Evolutionary conservation across 2,888 invertebrate species (phyloP), one percentile per base, ranked within the genome.

Genomic region (Spisula solida): DNA sequence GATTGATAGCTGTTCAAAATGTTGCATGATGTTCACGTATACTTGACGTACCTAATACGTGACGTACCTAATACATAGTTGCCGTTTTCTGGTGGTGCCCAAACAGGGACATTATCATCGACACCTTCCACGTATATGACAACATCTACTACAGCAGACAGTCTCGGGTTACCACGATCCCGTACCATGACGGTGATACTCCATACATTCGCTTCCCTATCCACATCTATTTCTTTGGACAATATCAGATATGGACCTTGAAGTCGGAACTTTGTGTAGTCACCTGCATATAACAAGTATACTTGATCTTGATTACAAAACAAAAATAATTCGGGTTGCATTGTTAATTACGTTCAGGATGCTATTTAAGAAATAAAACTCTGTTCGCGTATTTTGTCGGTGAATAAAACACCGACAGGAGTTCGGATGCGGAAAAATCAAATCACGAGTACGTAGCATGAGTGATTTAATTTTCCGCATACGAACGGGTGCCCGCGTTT

Each of bases 71-170:
- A 55, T 2, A 78, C 55, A 56, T 90, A 90, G 16, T 85, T 81
- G 18, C 93, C 93, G 78, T 90, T 86, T 48, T 88, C 88, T 14
- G 92, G 91, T 0, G 92, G 84, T 18, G 90, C 87, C 93, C 93
- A 93, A 0, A 87, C 80, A 8, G 92, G 92, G 18, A 87, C 86
- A 81, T 93, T 91, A 60, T 93, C 93, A 81, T 93, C 92, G 12
- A 93, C 89, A 10, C 91, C 92, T n/a, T 88, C 91, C 6, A 93
- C 92, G 66, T 88, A 92, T 0, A 93, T 84, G 55, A 90, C 88
- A 5, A 93, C 78, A 31, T 90, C 88, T 18, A 93, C 88, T 16
- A 89, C 48, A 1, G 91, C 82, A 14, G 91, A 90, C 18, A 91
- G 81, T 60, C 85, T 79, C 1, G 91, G 87, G 16, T 88, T 84